Evolutionary conservation across 1,140 invertebrate species (phyloP).

Genomic region (Microplitis mediator): DNA sequence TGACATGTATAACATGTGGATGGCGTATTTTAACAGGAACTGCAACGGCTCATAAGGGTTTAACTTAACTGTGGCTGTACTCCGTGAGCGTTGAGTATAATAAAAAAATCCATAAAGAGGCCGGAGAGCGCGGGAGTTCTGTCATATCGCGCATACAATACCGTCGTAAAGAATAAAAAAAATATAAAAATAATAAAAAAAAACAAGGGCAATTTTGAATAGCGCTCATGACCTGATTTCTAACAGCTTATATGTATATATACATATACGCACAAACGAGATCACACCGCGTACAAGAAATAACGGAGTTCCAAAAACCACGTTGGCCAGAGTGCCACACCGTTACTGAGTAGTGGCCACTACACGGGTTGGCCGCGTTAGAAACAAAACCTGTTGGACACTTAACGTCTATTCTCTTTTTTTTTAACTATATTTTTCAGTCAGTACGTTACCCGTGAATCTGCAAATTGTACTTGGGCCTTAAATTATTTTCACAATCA

Average conservation of each 20-base stretch:
- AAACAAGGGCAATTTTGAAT: conserved; percentile 25
- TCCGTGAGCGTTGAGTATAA: too few species aligned
- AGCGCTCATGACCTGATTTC: conserved; percentile 42
- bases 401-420: conserved; percentile 11
- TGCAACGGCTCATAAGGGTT: too few species aligned
- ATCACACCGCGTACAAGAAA: conserved; percentile 36
- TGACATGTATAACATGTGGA: too few species aligned
- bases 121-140: neutral
- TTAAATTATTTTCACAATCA: neutral
- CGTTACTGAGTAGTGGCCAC: conserved; percentile 39
- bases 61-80: too few species aligned
- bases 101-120: too few species aligned
- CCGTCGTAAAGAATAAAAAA: neutral
- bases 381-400: conserved; percentile 52
- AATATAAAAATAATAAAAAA: conserved; percentile 2
- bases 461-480: neutral
- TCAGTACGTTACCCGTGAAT: neutral
- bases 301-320: conserved; percentile 54
- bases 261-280: conserved; percentile 17
- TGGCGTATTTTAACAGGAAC: too few species aligned
- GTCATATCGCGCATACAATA: neutral
- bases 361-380: conserved; percentile 41
- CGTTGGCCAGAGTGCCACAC: conserved; percentile 32
- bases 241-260: conserved; percentile 39
- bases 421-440: conserved; percentile 5